Conservation (phyloP, 2,888 invertebrate genomes). For the Torymus texanus region DNA sequence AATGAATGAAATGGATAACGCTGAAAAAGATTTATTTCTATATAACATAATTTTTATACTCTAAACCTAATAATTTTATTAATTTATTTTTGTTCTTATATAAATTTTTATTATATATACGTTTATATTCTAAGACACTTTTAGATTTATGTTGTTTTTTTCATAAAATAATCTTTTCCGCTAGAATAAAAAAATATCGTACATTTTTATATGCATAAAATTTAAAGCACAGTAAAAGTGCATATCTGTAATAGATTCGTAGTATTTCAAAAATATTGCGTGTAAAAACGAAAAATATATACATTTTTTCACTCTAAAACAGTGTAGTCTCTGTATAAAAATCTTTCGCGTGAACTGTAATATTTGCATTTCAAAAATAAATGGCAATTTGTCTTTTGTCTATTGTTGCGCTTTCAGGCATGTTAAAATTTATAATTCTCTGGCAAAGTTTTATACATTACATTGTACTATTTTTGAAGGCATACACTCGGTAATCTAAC, state of each 20-base stretch:
- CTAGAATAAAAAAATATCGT: slow-evolving; percentile 39
- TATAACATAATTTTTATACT: slow-evolving; percentile 37
- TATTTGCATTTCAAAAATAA: slow-evolving; percentile 20
- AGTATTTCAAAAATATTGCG: slow-evolving; percentile 42
- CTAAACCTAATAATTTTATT: slow-evolving; percentile 44
- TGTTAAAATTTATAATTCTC: slow-evolving; percentile 4
- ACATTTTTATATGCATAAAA: slow-evolving; percentile 47
- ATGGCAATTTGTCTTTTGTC: slow-evolving; percentile 16
- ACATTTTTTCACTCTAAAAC: slow-evolving; percentile 35
- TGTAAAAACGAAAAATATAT: slow-evolving; percentile 38
- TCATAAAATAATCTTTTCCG: slow-evolving; percentile 24
- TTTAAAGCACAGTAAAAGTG: slow-evolving; percentile 46
- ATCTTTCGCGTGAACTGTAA: slow-evolving; percentile 13
- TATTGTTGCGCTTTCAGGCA: slow-evolving; percentile 10
- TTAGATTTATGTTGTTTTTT: slow-evolving; percentile 14
- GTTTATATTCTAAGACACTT: slow-evolving; percentile 27
- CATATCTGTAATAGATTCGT: slow-evolving; percentile 40
- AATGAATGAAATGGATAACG: no score
- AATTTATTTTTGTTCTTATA: slow-evolving; percentile 45
- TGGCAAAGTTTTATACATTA: slow-evolving; percentile 7
- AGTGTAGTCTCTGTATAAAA: slow-evolving; percentile 37
- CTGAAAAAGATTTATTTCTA: slow-evolving; percentile 1
- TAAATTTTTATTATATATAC: slow-evolving; percentile 38
- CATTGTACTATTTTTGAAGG: slow-evolving; percentile 42
- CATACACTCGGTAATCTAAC: slow-evolving; percentile 33